phyloP scores from a whole-genome alignment of 2,888 invertebrate genomes.

The Xestia xanthographa region DNA sequence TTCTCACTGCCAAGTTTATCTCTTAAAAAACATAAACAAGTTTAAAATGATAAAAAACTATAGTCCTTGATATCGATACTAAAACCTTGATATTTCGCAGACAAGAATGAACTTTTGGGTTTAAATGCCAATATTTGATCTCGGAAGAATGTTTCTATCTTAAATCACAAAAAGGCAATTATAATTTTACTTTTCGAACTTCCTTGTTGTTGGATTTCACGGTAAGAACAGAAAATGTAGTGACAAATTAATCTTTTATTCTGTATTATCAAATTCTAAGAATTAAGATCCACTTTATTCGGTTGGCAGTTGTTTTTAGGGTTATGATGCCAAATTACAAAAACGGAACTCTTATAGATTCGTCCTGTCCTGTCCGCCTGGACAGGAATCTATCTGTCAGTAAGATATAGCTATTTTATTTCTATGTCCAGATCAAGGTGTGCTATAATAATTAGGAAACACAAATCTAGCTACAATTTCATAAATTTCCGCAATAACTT shows the following conservation, averaged over 20 bases:
- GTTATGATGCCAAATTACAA: neutral
- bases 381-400: no score
- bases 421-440: neutral
- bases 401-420: neutral
- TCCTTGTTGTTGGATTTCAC: slow-evolving; percentile 1
- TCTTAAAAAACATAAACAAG: neutral
- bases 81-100: slow-evolving; percentile 49
- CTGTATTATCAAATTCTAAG: neutral
- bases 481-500: no score
- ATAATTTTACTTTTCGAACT: slow-evolving; percentile 3
- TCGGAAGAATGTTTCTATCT: slow-evolving; percentile 31
- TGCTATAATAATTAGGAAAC: neutral
- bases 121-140: slow-evolving; percentile 60
- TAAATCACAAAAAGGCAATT: slow-evolving; percentile 24
- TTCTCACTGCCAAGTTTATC: neutral
- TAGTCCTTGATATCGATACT: slow-evolving; percentile 22
- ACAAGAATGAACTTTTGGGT: slow-evolving; percentile 62
- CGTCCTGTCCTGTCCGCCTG: neutral
- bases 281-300: neutral
- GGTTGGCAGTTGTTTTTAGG: neutral
- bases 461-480: neutral
- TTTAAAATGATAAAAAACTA: neutral
- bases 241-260: neutral
- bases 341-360: neutral
- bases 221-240: neutral